Conservation (phyloP, 2,113 vertebrate genomes). For the Atrichornis clamosus region DNA sequence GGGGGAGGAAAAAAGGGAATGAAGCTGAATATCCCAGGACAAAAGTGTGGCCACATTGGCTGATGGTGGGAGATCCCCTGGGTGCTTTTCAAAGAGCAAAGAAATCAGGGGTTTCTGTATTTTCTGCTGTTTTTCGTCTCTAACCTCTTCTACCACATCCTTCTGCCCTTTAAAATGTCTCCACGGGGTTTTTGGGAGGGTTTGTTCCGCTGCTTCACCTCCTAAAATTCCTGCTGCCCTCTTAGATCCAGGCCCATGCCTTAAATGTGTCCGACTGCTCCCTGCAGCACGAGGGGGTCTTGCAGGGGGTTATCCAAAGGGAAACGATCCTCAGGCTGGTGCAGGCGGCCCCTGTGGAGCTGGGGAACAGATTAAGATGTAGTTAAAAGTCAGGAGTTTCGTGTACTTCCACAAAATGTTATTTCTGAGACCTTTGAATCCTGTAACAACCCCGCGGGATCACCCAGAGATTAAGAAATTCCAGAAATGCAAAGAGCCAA, state of each 20-base stretch:
- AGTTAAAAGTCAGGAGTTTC: not conserved
- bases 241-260: no score
- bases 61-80: not conserved
- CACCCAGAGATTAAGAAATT: not conserved
- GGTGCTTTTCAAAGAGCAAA: not conserved
- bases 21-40: fast-evolving
- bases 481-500: not conserved
- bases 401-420: not conserved
- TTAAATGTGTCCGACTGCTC: fast-evolving
- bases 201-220: fast-evolving
- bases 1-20: not conserved
- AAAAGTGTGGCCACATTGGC: not conserved
- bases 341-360: not conserved
- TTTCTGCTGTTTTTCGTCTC: not conserved
- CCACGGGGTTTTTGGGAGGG: fast-evolving
- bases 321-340: not conserved
- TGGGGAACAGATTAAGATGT: not conserved
- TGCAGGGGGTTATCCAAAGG: not conserved
- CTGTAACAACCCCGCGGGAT: not conserved
- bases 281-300: fast-evolving
- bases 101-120: fast-evolving
- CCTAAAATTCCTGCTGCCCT: not conserved
- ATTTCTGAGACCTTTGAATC: not conserved
- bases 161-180: not conserved
- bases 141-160: not conserved